A percentile compares a stretch with the other conserved stretches of the same genome.
Evolutionary conservation across 2,797 vertebrate species (phyloP).

Genomic region (Zenarchopterus dispar): DNA sequence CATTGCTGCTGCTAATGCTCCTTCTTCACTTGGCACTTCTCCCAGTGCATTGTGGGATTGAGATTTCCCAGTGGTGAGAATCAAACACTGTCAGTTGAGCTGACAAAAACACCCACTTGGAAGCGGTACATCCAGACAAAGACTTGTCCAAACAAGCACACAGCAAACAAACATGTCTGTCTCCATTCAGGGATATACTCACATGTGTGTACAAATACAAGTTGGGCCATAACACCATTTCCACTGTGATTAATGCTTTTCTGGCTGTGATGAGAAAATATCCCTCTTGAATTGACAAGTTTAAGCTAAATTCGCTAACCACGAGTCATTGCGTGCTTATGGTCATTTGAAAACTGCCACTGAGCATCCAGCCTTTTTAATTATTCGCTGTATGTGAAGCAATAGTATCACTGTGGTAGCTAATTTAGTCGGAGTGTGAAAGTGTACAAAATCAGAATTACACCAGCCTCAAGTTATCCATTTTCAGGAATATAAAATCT

Average conservation of each 20-base stretch:
- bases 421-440: conserved; percentile 40
- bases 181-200: conserved; percentile 39
- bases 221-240: conserved; percentile 56
- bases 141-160: conserved; percentile 72
- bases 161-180: conserved; percentile 66
- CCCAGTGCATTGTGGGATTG: conserved; percentile 79
- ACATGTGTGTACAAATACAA: conserved; percentile 24
- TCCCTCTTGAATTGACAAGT: conserved; percentile 53
- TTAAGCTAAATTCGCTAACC: conserved; percentile 28
- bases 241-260: conserved; percentile 75
- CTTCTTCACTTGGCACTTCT: conserved; percentile 67
- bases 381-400: conserved; percentile 59
- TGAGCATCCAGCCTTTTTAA: conserved; percentile 34
- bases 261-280: conserved; percentile 59
- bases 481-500: conserved; percentile 32
- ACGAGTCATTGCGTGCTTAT: no score
- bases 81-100: conserved; percentile 73
- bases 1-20: conserved; percentile 49
- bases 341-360: conserved; percentile 41
- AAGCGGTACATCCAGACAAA: conserved; percentile 60
- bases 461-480: conserved; percentile 32
- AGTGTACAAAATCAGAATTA: neutral
- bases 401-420: conserved; percentile 66
- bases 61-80: conserved; percentile 76
- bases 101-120: conserved; percentile 43